Evolutionary conservation across 2,113 vertebrate genomes (phyloP).

Genomic region (Montifringilla adamsi): DNA sequence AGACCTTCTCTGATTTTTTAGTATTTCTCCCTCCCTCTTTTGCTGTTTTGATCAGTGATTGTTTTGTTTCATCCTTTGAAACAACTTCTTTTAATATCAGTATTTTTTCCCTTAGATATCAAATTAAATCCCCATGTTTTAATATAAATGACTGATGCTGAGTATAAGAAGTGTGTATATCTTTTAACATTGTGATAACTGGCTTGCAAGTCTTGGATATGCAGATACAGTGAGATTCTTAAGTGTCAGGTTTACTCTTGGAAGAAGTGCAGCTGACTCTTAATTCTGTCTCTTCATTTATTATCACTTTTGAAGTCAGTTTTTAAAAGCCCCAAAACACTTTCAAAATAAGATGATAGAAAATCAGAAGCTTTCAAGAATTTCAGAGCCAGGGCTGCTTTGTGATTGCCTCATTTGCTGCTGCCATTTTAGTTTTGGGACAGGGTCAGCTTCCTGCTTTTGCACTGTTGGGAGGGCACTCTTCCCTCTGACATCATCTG

Average conservation of each 20-base stretch:
- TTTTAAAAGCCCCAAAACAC: neutral
- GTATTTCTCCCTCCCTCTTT: neutral
- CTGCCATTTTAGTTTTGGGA: neutral
- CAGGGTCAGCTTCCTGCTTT: neutral
- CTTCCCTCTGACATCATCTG: neutral
- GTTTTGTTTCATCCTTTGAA: neutral
- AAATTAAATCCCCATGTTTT: neutral
- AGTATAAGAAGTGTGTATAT: rapidly evolving
- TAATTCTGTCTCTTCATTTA: neutral
- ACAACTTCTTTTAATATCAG: neutral
- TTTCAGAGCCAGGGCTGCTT: neutral
- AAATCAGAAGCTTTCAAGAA: neutral
- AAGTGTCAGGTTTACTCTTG: neutral
- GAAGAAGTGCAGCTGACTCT: neutral
- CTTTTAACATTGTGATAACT: neutral
- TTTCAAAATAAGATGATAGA: neutral
- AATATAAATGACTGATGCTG: neutral
- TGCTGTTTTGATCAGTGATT: neutral
- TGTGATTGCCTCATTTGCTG: neutral
- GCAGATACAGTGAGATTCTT: neutral
- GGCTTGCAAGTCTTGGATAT: neutral
- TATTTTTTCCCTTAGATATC: neutral
- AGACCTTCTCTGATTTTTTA: neutral
- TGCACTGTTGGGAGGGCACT: rapidly evolving
- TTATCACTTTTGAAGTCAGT: neutral